Base-by-base conservation (phyloP, 2,113 vertebrate genomes). In the Petromus typicus region DNA sequence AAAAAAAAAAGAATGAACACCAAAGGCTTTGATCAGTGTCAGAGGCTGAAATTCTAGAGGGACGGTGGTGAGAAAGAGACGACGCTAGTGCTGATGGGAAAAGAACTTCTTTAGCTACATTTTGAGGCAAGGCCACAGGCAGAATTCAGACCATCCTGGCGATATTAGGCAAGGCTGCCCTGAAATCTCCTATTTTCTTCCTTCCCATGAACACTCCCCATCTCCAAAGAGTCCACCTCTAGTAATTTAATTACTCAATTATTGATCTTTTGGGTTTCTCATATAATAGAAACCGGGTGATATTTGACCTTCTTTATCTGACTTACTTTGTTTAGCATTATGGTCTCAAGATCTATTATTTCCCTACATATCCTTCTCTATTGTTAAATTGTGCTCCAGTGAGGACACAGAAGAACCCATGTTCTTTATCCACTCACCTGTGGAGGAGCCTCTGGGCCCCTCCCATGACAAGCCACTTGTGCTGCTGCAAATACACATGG, bases 11-110 rank as follows among this genome's bases (percentile, higher is more conserved):
- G n/a, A 90, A 86, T 23, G 34, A 56, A 84, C 16, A 84, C 32
- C 56, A 82, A 88, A 73, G 54, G 4, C 61, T 78, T 48, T 40
- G 63, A 81, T 6, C 13, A 32, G 12, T 4, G 45, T 82, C 43
- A 79, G 90, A 88, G 45, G 94, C 78, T 23, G 54, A 63, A 81
- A 22, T 82, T 95, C 89, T 86, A 37, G 43, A 76, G n/a, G 61
- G 69, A 20, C n/a, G 82, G 45, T 48, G 14, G 56, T 91, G 61
- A 59, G 48, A 61, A 59, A 76, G 45, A 95, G 90, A 73, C 40
- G 40, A 92, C 59, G n/a, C 63, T 45, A 23, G 82, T 63, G 73
- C 56, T 91, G 43, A 95, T 91, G 91, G 59, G 63, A 59, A 48
- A 84, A 79, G 13, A 12, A 51, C 34, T 73, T 89, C 30, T 80